Conservation (phyloP, 2,888 invertebrate genomes). For the Hofmannophila pseudospretella region DNA sequence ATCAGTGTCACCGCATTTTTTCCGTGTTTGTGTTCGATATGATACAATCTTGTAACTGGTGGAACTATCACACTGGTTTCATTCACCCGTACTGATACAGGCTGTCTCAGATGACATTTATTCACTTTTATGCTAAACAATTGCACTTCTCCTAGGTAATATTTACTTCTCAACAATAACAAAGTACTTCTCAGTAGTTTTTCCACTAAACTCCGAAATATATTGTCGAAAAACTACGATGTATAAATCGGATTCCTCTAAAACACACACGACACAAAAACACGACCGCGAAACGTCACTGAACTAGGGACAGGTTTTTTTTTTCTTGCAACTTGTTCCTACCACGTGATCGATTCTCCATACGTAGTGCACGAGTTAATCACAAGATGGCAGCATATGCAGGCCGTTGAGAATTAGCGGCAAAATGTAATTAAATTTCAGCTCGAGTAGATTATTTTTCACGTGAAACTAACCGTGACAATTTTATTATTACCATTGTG, state of each 20-base stretch:
- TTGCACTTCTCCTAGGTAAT: not conserved
- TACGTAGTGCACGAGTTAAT: conserved; percentile 24
- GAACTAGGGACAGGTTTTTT: conserved; percentile 63
- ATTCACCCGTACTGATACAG: conserved; percentile 26
- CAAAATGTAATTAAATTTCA: conserved; percentile 31
- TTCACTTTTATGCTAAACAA: conserved; percentile 1
- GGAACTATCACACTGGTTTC: conserved; percentile 28
- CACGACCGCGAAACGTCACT: conserved; percentile 57
- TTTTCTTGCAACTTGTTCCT: conserved; percentile 33
- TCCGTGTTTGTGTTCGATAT: conserved; percentile 42
- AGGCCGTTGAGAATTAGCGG: conserved; percentile 12
- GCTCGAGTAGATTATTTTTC: conserved; percentile 22
- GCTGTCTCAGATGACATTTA: conserved; percentile 15
- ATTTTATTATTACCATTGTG: conserved; percentile 41
- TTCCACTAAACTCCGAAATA: not conserved
- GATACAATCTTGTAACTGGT: conserved; percentile 28
- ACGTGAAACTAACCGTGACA: conserved; percentile 49
- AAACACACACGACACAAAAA: conserved; percentile 57
- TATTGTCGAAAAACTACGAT: not conserved
- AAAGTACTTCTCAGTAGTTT: not conserved
- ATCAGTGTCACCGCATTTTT: conserved; percentile 48
- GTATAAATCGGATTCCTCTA: not conserved
- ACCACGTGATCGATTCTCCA: conserved; percentile 52
- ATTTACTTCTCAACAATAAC: not conserved
- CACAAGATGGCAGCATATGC: conserved; percentile 44